Base-by-base conservation (phyloP, 2,888 invertebrate species). In the Polia nebulosa region DNA sequence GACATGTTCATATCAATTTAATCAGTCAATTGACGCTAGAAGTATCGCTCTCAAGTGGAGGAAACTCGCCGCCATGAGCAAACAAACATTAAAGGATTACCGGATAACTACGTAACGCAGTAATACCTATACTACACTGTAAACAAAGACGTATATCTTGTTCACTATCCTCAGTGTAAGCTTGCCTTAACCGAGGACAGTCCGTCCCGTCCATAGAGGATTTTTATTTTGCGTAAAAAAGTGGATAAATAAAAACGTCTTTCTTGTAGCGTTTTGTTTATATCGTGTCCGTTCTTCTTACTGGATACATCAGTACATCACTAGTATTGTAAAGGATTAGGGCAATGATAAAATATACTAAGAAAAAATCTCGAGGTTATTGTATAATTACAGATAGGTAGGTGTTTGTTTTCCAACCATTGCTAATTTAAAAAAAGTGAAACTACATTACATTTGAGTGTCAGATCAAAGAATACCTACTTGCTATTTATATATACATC, bases 311-410 rank as follows among this genome's bases (percentile, higher is more conserved):
- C 83, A 79, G 84, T 56, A 86, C 84, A 84, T 81, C 83, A 79
- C 84, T 56, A 84, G 87, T 88, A 86, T 83, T 87, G 84, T 85
- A 83, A 81, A 88, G 88, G 44, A 88, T 90, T 89, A 90, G 83
- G 90, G 91, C 90, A 87, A 94, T 94, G 93, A 92, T 89, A 92
- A 93, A 89, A 89, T 88, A 85, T 88, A 89, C 80, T 75, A 90
- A 88, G 82, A 91, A 89, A 87, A 93, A 89, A 86, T 73, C 85
- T 75, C 87, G 80, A 74, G 86, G 85, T 76, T 87, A 80, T 85
- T 88, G 88, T 68, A 59, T 72, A 72, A 91, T 63, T 47, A 76
- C 89, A 88, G 84, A 89, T 85, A 92, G 92, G 93, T 93, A 75
- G 57, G 90, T 88, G 52, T 39, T 51, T 65, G 49, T 77, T 53